These are phyloP conservation scores for Acropora tenuis DNA, from an alignment of 64 coral and sea anemone species.

Conservation along the genomic window DNA sequence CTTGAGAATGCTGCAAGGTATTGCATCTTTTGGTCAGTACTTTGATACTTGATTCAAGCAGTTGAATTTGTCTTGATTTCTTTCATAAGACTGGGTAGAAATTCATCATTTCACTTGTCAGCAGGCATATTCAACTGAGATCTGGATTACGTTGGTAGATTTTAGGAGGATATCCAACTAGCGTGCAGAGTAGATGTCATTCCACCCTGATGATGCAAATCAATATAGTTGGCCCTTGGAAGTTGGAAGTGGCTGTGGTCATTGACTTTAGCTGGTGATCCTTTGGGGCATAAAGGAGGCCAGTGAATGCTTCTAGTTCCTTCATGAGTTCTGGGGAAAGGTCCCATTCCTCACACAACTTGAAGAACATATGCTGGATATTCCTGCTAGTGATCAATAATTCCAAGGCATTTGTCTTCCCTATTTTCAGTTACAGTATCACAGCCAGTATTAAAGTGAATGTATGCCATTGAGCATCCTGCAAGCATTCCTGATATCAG, in stretches of 20 bases:
- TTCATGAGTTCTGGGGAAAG: constrained; percentile 26
- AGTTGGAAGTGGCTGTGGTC: background rate
- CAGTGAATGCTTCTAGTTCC: background rate
- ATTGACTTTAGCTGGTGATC: background rate
- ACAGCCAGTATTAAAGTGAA: constrained; percentile 33
- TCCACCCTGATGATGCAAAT: too few species aligned
- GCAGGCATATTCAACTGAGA: too few species aligned
- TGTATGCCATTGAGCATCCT: constrained; percentile 28
- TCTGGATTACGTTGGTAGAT: too few species aligned
- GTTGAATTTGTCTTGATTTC: too few species aligned
- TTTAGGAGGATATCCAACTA: too few species aligned
- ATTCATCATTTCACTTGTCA: too few species aligned
- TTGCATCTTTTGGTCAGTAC: too few species aligned
- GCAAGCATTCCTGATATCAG: constrained; percentile 12
- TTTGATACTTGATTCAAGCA: too few species aligned
- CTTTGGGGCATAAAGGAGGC: background rate
- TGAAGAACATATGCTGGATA: background rate
- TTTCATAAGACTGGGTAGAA: too few species aligned
- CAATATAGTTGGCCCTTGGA: too few species aligned
- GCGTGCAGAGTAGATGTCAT: too few species aligned
- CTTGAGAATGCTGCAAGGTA: too few species aligned
- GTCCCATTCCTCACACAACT: constrained; percentile 17
- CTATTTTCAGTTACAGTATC: constrained; percentile 48
- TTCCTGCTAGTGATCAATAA: background rate
- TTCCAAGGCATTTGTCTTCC: constrained; percentile 36